Conservation (phyloP, 2,888 invertebrate species). For the Agrochola lota region DNA sequence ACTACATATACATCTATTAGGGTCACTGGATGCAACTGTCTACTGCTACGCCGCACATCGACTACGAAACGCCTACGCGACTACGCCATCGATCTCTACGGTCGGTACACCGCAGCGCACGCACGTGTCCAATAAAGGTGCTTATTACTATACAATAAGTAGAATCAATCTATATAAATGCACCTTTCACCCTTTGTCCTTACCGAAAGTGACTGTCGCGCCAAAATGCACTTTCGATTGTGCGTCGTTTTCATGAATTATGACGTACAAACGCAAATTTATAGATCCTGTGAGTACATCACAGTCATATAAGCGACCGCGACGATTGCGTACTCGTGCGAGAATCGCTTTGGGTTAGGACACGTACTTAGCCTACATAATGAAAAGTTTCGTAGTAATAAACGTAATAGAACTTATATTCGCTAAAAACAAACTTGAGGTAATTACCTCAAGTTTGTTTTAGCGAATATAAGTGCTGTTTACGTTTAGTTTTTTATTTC, state of each 20-base stretch:
- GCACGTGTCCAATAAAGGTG: constrained; percentile 3
- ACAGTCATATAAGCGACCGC: background rate
- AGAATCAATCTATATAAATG: background rate
- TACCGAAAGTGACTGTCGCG: background rate
- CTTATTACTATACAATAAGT: background rate
- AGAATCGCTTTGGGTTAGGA: background rate
- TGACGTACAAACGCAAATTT: background rate
- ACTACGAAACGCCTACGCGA: constrained; percentile 15
- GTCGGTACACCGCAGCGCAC: background rate
- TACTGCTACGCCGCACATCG: background rate
- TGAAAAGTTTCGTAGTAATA: background rate
- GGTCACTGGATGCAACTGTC: background rate
- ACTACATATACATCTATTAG: background rate
- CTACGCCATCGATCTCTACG: background rate
- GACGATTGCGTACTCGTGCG: background rate
- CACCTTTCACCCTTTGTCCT: background rate
- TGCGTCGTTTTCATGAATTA: background rate
- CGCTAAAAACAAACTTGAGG: no score
- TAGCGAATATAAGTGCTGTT: background rate
- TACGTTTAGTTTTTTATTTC: no score
- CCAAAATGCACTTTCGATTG: background rate
- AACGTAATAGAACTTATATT: no score
- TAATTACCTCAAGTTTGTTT: background rate
- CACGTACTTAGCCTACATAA: background rate
- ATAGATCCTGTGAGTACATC: background rate